Percentiles rank a stretch among this genome's conserved stretches.
These are phyloP conservation scores for Mus spretus DNA, from an alignment of 2,797 vertebrate genomes.

Conservation along the genomic window DNA sequence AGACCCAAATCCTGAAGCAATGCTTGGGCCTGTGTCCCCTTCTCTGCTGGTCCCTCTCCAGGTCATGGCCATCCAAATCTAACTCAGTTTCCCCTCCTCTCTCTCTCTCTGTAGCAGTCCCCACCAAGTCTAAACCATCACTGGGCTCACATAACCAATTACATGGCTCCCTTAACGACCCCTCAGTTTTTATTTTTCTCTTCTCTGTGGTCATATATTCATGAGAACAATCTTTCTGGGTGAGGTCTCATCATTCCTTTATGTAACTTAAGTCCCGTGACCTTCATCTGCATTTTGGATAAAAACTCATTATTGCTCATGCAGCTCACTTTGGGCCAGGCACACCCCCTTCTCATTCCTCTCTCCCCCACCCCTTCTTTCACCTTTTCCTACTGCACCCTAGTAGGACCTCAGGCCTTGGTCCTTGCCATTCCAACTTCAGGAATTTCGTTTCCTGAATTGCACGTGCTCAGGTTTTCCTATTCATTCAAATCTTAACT, in stretches of 20 bases:
- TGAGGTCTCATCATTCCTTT: too few species aligned
- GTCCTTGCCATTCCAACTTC: too few species aligned
- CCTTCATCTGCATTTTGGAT: background rate
- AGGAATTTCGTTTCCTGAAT: background rate
- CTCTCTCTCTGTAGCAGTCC: too few species aligned
- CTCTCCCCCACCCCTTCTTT: too few species aligned
- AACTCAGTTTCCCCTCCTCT: background rate
- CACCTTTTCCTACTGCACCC: background rate
- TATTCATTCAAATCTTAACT: background rate
- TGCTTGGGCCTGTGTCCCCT: background rate
- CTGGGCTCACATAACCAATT: rapidly evolving
- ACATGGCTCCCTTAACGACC: background rate
- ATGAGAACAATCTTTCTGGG: background rate
- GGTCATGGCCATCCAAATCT: background rate
- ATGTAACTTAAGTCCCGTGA: too few species aligned
- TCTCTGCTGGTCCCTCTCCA: background rate
- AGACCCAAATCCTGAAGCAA: background rate
- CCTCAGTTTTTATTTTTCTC: background rate
- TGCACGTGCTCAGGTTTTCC: background rate
- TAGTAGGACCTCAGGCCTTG: background rate
- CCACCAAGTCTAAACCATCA: background rate
- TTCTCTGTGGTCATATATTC: background rate
- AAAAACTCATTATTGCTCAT: background rate
- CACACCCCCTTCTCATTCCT: background rate
- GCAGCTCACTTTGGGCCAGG: background rate